Evolutionary conservation across 2,888 invertebrate genomes (phyloP), one percentile per base, ranked within the genome.

Genomic region (Phoenoteleia sp.): DNA sequence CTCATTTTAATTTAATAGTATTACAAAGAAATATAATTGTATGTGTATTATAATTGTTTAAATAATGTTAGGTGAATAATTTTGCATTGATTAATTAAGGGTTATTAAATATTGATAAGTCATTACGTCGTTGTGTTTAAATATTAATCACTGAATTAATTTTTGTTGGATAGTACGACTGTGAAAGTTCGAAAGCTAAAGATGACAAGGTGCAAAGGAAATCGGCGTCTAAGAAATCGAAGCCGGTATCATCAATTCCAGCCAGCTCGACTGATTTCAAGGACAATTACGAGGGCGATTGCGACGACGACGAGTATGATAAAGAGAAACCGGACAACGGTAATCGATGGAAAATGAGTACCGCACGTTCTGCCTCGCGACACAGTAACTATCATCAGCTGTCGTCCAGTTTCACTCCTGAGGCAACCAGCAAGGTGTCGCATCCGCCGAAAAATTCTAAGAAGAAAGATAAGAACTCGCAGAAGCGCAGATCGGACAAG

Each of bases 231-330:
- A 93, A 93, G 76, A 93, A 93, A 81, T 87, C 72, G 9, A 93
- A 93, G 69, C 87, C 89, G 52, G 88, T 88, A 62, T 84, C 88
- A 47, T 84, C 89, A 52, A 36, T 89, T 11, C 81, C 84, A 13
- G 90, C 89, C 86, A 90, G 90, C 76, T 89, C 91, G 17, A 90
- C 92, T 67, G 94, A 94, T 90, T 94, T 93, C 88, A 93, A 92
- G 84, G 94, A 94, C 86, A 94, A 93, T 90, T 94, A 94, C 66
- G 94, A 94, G 86, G 94, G 94, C 9, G 94, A 94, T 81, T 94
- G 94, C 67, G 94, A 94, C 84, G 94, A 94, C 56, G 91, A 92
- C 45, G 92, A 93, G 47, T 92, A 93, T 29, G 87, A 88, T 52
- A 91, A 92, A 74, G 91, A 89, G 76, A 89, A 81, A 79, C 89